Evolutionary conservation across 2,113 vertebrate genomes (phyloP), one percentile per base, ranked within the genome.

Genomic region (Leptodactylus fuscus): DNA sequence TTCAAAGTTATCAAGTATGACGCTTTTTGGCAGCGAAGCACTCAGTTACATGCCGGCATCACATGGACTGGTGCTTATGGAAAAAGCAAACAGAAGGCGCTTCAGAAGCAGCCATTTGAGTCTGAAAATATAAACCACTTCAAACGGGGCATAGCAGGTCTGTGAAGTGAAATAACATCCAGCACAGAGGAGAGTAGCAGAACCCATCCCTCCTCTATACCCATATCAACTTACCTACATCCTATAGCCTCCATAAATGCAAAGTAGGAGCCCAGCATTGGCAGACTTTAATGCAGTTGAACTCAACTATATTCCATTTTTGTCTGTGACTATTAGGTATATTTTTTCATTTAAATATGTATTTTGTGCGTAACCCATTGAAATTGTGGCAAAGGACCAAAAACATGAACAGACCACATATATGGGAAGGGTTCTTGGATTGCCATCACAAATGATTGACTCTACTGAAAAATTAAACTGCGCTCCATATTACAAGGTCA

Each of bases 91-190:
- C 36, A 60, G 53, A 83, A 73, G 24, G n/a, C 46, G 71, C 70
- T 75, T 62, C 53, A 76, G 76, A 48, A 76, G 38, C 51, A 83
- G 20, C 13, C 70, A 73, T 71, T 73, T 32, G 22, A 83, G 51
- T 76, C 24, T 83, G 82, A 76, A 83, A 83, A 83, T 70, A 75
- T 62, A 83, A 75, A 83, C 82, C 82, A 84, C 82, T 65, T 76
- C 82, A 84, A 77, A 80, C 32, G 41, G 36, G 9, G 22, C 82
- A 36, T 27, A 36, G 53, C 55, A 48, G 55, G 49, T 48, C 24
- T 84, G 36, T 60, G 55, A 84, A 62, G 41, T 77, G 38, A 34
- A 75, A 48, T 34, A 32, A 77, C 82, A 84, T 65, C 41, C 49
- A 18, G 69, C 55, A 83, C 18, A 76, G 38, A 22, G 49, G 55